A percentile compares a stretch with the other conserved stretches of the same genome.
These are phyloP conservation scores for Sciaenops ocellatus DNA, from an alignment of 2,797 vertebrate species.

Conservation along the genomic window DNA sequence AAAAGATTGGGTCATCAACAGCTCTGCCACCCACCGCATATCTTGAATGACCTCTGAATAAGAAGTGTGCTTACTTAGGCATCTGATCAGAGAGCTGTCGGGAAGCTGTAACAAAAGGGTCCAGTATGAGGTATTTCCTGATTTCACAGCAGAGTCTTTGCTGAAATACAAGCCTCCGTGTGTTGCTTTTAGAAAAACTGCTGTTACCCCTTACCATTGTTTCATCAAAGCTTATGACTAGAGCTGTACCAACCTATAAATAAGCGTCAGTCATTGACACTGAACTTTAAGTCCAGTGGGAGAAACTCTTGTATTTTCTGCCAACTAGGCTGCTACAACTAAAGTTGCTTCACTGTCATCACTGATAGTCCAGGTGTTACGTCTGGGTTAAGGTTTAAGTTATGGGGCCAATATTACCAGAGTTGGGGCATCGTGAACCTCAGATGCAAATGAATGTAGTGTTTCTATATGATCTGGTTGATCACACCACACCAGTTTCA, in stretches of 20 bases:
- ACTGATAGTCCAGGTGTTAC: not conserved
- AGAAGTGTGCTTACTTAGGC: constrained; percentile 67
- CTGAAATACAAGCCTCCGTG: constrained; percentile 50
- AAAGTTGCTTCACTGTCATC: not conserved
- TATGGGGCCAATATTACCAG: not conserved
- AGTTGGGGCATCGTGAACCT: too few species aligned
- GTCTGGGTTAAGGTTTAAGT: not conserved
- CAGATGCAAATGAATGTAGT: not conserved
- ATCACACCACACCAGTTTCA: not conserved
- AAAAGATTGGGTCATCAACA: constrained; percentile 77
- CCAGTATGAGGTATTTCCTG: constrained; percentile 60
- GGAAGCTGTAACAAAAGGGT: constrained; percentile 53
- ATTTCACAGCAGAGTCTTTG: constrained; percentile 65
- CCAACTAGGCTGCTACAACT: not conserved
- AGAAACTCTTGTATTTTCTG: not conserved
- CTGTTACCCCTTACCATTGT: constrained; percentile 28
- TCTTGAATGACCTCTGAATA: constrained; percentile 65
- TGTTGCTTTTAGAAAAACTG: constrained; percentile 44
- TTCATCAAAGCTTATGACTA: constrained; percentile 33
- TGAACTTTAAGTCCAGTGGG: not conserved
- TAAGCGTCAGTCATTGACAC: constrained; percentile 12
- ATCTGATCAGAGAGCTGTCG: constrained; percentile 59
- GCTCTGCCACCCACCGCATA: constrained; percentile 66
- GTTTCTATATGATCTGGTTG: too few species aligned
- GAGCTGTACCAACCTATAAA: constrained; percentile 31